Evolutionary conservation across 53 echinoderm and acorn worm genomes (phyloP).

Genomic region (Echinometra lucunter): DNA sequence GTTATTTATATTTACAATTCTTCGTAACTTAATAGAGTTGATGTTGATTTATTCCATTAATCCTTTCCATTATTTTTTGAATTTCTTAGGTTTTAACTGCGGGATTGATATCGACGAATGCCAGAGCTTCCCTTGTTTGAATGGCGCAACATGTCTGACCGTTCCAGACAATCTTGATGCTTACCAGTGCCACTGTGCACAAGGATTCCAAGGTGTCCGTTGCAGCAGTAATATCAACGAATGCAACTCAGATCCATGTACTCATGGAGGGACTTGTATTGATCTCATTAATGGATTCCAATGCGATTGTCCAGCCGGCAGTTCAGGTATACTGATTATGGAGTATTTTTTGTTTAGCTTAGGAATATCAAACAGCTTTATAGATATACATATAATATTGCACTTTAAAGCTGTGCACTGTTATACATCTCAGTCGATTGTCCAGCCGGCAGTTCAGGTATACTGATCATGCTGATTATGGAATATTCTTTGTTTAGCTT

Average conservation of each 20-base stretch:
- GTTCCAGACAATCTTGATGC: neutral
- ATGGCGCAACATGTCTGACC: constrained; percentile 58
- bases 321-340: constrained; percentile 68
- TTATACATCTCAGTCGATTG: neutral
- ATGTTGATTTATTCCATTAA: neutral
- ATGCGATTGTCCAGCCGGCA: constrained; percentile 80
- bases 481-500: neutral
- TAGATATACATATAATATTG: neutral
- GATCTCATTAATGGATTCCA: constrained; percentile 1
- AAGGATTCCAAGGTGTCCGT: constrained; percentile 15
- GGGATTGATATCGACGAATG: constrained; percentile 69
- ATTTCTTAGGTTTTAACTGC: constrained; percentile 27
- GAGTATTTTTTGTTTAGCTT: neutral
- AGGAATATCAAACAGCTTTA: neutral
- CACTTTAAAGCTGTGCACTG: neutral
- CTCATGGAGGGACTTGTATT: constrained; percentile 43
- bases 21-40: neutral
- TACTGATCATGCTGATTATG: constrained; percentile 55
- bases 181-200: constrained; percentile 38
- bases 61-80: neutral
- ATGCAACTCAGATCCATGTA: constrained; percentile 32
- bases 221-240: constrained; percentile 44
- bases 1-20: neutral
- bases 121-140: constrained; percentile 62
- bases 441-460: constrained; percentile 73